phyloP scores from a whole-genome alignment of 2,797 vertebrate genomes.

The Typhlichthys eigenmanni region DNA sequence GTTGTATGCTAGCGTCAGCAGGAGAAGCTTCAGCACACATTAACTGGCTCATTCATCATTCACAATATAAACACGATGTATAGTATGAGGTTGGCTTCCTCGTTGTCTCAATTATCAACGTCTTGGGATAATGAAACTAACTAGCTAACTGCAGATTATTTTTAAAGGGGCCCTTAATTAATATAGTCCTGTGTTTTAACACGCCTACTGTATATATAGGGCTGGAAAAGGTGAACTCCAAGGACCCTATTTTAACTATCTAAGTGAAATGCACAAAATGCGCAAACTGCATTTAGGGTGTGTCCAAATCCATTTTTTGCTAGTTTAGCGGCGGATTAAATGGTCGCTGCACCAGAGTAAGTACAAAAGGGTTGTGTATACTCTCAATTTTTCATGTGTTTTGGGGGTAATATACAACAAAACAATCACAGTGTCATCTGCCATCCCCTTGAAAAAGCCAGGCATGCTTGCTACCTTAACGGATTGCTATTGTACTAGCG shows the following conservation, averaged over 20 bases:
- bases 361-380: too few species aligned
- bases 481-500: too few species aligned
- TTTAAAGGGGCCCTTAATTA: conserved; percentile 8
- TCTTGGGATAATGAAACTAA: conserved; percentile 34
- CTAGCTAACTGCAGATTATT: background rate
- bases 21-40: conserved; percentile 62
- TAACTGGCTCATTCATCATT: conserved; percentile 61
- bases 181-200: conserved; percentile 29
- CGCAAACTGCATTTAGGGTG: background rate
- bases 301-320: background rate
- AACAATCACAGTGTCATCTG: too few species aligned
- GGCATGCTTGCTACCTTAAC: too few species aligned
- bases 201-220: conserved; percentile 1
- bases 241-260: too few species aligned
- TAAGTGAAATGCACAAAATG: too few species aligned
- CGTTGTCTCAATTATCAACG: conserved; percentile 18
- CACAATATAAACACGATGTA: conserved; percentile 36
- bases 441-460: too few species aligned
- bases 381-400: too few species aligned
- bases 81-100: conserved; percentile 44
- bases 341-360: too few species aligned
- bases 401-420: too few species aligned
- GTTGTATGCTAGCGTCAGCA: conserved; percentile 42
- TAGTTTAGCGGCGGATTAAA: too few species aligned
- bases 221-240: conserved; percentile 4